A percentile compares a stretch with the other conserved stretches of the same genome.
Evolutionary conservation across 2,797 vertebrate genomes (phyloP).

Genomic region (Mycteria americana): DNA sequence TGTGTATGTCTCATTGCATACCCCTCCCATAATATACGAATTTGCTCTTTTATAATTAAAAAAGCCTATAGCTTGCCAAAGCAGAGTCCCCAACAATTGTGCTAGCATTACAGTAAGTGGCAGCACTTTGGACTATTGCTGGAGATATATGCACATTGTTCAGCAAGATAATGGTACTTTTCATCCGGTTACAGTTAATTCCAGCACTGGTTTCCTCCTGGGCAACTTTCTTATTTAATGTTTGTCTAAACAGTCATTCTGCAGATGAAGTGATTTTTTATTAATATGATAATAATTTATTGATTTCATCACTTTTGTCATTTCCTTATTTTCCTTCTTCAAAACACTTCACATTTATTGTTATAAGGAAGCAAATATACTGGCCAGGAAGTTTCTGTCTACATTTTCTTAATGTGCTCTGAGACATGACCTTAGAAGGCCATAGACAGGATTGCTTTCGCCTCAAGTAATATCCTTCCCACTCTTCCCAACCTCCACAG

Average conservation of each 20-base stretch:
- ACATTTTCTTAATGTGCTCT: neutral
- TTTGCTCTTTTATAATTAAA: neutral
- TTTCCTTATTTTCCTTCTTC: neutral
- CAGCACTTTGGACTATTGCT: neutral
- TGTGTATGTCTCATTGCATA: neutral
- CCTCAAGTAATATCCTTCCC: neutral
- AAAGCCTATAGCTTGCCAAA: conserved; percentile 1
- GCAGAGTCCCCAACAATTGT: neutral
- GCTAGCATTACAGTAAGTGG: neutral
- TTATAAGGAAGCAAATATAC: neutral
- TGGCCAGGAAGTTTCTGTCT: neutral
- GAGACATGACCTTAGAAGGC: neutral
- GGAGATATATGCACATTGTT: neutral
- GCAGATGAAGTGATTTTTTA: neutral
- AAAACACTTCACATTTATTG: neutral
- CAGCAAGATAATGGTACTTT: neutral
- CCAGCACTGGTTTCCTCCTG: neutral
- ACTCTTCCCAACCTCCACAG: neutral
- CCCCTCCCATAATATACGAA: neutral
- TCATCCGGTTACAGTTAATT: conserved; percentile 17
- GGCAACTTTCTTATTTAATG: conserved; percentile 11
- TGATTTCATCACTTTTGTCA: neutral
- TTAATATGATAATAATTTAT: conserved; percentile 10
- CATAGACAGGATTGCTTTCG: neutral
- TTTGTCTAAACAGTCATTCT: conserved; percentile 27